Evolutionary conservation across 2,113 vertebrate genomes (phyloP).

Genomic region (Herpailurus yagouaroundi): DNA sequence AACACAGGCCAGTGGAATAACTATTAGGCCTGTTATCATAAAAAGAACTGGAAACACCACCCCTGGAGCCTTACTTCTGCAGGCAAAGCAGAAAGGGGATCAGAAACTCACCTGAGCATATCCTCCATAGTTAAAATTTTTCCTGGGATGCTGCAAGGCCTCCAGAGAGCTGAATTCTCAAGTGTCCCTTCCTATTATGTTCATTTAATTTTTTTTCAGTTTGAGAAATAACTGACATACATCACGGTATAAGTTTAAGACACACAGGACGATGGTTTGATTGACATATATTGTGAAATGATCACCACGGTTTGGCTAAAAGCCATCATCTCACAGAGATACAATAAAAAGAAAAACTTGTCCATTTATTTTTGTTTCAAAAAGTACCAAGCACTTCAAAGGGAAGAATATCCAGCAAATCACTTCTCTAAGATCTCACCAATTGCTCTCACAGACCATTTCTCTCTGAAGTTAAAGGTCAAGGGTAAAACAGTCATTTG

Average conservation of each 20-base stretch:
- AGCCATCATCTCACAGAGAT: neutral
- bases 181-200: neutral
- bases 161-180: neutral
- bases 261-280: neutral
- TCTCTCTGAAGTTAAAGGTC: slow-evolving; percentile 11
- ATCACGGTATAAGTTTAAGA: neutral
- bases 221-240: neutral
- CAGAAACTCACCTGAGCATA: neutral
- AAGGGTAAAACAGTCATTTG: neutral
- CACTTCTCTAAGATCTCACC: neutral
- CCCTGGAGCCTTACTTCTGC: neutral
- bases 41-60: neutral
- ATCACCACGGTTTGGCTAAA: neutral
- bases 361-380: neutral
- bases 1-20: neutral
- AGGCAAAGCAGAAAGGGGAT: neutral
- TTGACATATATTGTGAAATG: neutral
- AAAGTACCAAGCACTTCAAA: neutral
- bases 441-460: neutral
- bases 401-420: neutral
- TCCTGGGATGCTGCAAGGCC: neutral
- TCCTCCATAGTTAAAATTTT: neutral
- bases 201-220: neutral
- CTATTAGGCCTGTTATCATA: neutral
- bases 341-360: neutral